Evolutionary conservation across 2,113 vertebrate species (phyloP).

Genomic region (Rhynchomys soricoides): DNA sequence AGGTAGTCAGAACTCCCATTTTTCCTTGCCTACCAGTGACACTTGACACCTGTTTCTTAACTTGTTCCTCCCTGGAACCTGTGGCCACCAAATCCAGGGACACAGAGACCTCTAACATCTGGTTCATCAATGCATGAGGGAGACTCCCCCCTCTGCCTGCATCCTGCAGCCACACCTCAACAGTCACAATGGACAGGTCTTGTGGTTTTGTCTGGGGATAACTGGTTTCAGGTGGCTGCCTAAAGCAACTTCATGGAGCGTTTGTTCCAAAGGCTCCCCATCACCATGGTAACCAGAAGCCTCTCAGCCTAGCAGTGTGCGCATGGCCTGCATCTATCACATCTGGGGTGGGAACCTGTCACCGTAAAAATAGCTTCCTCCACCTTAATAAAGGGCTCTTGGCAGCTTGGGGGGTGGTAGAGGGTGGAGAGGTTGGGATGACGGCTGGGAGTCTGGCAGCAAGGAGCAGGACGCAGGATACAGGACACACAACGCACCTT

Average conservation of each 20-base stretch:
- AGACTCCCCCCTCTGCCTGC: not conserved
- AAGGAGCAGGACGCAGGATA: slow-evolving; percentile 76
- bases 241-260: not conserved
- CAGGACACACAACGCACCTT: slow-evolving; percentile 88
- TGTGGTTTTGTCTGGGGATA: not conserved
- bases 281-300: slow-evolving; percentile 86
- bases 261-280: slow-evolving; percentile 61
- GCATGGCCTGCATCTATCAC: slow-evolving; percentile 82
- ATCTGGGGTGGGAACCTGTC: slow-evolving; percentile 86
- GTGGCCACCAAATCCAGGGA: not conserved
- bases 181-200: not conserved
- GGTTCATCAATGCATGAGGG: not conserved
- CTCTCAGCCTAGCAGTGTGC: slow-evolving; percentile 84
- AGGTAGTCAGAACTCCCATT: not conserved
- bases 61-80: not conserved
- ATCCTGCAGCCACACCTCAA: not conserved
- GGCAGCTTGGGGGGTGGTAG: slow-evolving; percentile 77
- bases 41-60: no score
- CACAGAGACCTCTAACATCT: not conserved
- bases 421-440: slow-evolving; percentile 74
- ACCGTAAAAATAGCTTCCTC: slow-evolving; percentile 87
- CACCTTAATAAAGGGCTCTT: slow-evolving; percentile 84
- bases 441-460: not conserved
- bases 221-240: not conserved
- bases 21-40: not conserved